Evolutionary conservation across 2,113 vertebrate genomes (phyloP), one percentile per base, ranked within the genome.

Genomic region (Cavia porcellus): DNA sequence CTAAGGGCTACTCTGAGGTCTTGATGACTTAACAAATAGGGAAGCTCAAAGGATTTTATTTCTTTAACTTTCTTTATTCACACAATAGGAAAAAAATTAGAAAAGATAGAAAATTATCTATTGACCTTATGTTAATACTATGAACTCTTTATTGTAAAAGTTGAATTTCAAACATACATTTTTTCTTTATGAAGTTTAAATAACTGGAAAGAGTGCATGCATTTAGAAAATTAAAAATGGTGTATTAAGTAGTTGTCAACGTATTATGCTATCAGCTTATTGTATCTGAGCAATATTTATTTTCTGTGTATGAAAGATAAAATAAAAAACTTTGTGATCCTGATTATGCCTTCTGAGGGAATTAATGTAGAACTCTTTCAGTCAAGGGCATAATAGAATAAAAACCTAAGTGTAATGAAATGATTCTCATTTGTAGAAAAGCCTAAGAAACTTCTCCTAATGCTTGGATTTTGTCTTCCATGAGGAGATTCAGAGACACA

Each of bases 1-100:
- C 50, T 86, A 50, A 88, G 75, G 57, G 19, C 86, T 66, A 13
- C 45, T 72, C 13, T 4, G 35, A 0, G 62, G 8, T 72, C 70
- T 86, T 74, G 50, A 75, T 86, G 88, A 62, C 50, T 85, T 74
- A 50, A 80, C 42, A 93, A 89, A 72, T 19, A 30, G 52, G 32
- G 8, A 38, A 42, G 55, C 38, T 80, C 59, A 86, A 89, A 89
- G 55, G 80, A 61, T 42, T 7, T 47, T 42, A 72, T 59, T 75
- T 95, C 68, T 90, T 86, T 66, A 68, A 66, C 35, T 72, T 84
- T 72, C 81, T 95, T 85, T 25, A 61, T 89, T 83, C n/a, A 59
- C 24, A 35, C 4, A 17, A 72, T 86, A 62, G 15, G 72, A 66
- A 75, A 35, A 62, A 94, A 89, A 86, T 95, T 90, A 89, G 68